Percentiles rank a stretch among this genome's conserved stretches.
Conservation (phyloP, 2,797 vertebrate species). For the Melanotaenia maccullochi region DNA sequence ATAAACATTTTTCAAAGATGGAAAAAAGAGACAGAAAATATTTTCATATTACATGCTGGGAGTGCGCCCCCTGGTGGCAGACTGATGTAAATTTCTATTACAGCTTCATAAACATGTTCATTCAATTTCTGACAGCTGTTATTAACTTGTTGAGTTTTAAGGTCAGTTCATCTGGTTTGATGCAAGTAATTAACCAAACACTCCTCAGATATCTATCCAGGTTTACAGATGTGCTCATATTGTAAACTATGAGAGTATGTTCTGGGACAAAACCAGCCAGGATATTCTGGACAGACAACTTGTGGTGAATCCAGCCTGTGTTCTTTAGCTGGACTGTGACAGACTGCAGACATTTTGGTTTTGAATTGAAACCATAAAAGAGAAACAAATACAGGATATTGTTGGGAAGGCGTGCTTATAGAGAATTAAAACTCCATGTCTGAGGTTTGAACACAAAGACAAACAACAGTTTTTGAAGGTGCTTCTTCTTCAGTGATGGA, state of each 20-base stretch:
- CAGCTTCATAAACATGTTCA: background rate
- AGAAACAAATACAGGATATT: background rate
- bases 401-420: background rate
- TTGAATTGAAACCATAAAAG: background rate
- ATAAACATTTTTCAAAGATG: too few species aligned
- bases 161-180: background rate
- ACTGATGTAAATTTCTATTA: background rate
- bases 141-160: background rate
- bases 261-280: background rate
- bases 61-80: background rate
- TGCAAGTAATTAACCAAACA: background rate
- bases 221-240: background rate
- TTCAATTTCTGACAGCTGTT: background rate
- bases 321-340: background rate
- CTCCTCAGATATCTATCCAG: background rate
- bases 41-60: background rate
- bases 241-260: background rate
- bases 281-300: background rate
- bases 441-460: background rate
- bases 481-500: background rate
- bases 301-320: too few species aligned
- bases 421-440: background rate
- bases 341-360: background rate
- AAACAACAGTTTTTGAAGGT: background rate
- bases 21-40: too few species aligned